Evolutionary conservation across 2,888 invertebrate genomes (phyloP).

Genomic region (Aromia moschata): DNA sequence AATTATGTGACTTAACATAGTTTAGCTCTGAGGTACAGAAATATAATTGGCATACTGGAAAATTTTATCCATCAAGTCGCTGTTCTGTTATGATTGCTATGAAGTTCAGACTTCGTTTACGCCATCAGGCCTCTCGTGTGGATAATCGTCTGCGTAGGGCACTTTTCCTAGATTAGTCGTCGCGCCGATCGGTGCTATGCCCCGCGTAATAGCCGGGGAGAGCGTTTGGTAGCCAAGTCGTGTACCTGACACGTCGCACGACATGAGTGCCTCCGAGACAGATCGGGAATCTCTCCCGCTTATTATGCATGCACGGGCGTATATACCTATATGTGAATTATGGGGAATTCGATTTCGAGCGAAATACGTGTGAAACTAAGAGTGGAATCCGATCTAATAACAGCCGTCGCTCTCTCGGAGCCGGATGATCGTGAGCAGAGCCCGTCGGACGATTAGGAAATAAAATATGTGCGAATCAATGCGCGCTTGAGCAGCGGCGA

Average conservation of each 20-base stretch:
- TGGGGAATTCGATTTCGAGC: conserved; percentile 17
- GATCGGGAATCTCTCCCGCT: conserved; percentile 1
- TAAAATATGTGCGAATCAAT: conserved; percentile 39
- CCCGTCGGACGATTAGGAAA: conserved; percentile 31
- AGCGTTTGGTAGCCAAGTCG: conserved; percentile 15
- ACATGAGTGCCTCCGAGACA: background rate
- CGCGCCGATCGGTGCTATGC: background rate
- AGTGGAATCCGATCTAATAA: conserved; percentile 41
- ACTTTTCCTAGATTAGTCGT: background rate
- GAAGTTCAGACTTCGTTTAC: no score
- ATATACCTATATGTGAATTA: conserved; percentile 15
- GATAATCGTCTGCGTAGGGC: background rate
- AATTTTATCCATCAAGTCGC: no score
- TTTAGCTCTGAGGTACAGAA: no score
- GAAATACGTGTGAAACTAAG: conserved; percentile 41
- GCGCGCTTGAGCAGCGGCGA: no score
- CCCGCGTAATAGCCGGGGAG: background rate
- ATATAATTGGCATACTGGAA: no score
- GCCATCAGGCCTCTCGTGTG: background rate
- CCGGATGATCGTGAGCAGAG: conserved; percentile 38
- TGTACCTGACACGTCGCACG: conserved; percentile 9
- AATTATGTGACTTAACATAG: no score
- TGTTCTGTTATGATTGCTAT: no score
- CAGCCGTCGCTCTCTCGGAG: no score
- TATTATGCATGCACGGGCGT: conserved; percentile 27